Base-by-base conservation (phyloP, 1,140 invertebrate genomes). In the Dinoponera quadriceps region DNA sequence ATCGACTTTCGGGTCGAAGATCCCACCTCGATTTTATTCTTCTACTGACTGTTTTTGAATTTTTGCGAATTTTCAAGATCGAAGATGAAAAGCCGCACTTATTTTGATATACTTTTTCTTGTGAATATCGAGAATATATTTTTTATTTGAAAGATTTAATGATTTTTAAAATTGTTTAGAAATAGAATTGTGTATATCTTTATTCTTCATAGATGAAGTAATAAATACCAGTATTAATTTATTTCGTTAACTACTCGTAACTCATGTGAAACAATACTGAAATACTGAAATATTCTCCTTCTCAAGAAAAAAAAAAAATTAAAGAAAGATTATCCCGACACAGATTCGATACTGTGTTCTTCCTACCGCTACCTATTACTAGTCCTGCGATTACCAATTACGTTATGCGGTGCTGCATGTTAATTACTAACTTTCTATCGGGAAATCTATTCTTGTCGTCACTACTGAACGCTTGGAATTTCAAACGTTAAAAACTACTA, bases 1-100 rank as follows among this genome's bases (percentile, higher is more conserved):
- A 89, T 94, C 18, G 91, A 94, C 72, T 94, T 94, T 82, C 89
- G 89, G n/a, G 92, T 94, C 48, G 93, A 94, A 55, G 93, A 93
- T 91, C 85, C 93, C 14, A 83, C 90, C n/a, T 91, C 88, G 9
- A 81, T 89, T 22, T 14, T 87, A 49, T 38, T 89, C 48, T 89
- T 89, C 14, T 89, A 89, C 25, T 89, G 7, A 87, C 38, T n/a
- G 14, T 66, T 5, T 0, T n/a, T 20, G 7, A n/a, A 29, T 27
- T 66, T 68, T 33, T 82, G 51, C 44, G 25, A 33, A 27, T 81
- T 22, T 72, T 71, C 65, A 48, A 44, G n/a, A 69, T 63, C 25
- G 27, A 29, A 16, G 2, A 77, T 44, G 66, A 55, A 83, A 33
- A 14, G 9, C 7, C 62, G 20, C 27, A 55, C 3, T 13, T 55